Evolutionary conservation across 2,888 invertebrate genomes (phyloP), one percentile per base, ranked within the genome.

Genomic region (Ochropleura leucogaster): DNA sequence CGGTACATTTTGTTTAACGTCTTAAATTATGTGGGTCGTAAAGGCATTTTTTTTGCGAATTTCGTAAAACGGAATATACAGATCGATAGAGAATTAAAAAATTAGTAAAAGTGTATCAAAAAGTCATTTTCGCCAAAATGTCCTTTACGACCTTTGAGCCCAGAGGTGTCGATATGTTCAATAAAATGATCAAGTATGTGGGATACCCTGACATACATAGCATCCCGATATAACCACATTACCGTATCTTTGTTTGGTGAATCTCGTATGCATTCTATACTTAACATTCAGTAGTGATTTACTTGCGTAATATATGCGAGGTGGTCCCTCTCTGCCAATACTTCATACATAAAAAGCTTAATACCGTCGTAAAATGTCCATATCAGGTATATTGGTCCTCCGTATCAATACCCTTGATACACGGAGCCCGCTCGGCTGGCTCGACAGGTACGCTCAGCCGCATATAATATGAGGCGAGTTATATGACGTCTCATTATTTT

Each of bases 291-390:
- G 55, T 60, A 62, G 85, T 77, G 81, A 83, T 83, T 85, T 77
- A 83, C 68, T 72, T 74, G 51, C 60, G 79, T 79, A 74, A 85
- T 82, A 73, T 75, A 75, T 65, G 72, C n/a, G 72, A 57, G 63
- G 68, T 18, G 72, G 62, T 68, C 77, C 64, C 78, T 57, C 30
- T 68, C 72, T 46, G 73, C 71, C 82, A 76, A 85, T 88, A 87
- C 81, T 85, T 88, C 84, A 84, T 73, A 72, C 79, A 83, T 89
- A 79, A 86, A 87, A 86, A 87, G 85, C 84, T 86, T 87, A 88
- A 88, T 88, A 79, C 73, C 84, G 72, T 85, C 88, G 76, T 88
- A 89, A 89, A 89, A 87, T 85, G 79, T 84, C 88, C 88, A 88
- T 89, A 88, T 85, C 85, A 74, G 74, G 75, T 73, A 79, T 77